phyloP scores from a whole-genome alignment of 2,888 invertebrate genomes.

The Enoplolaimus lenunculus region DNA sequence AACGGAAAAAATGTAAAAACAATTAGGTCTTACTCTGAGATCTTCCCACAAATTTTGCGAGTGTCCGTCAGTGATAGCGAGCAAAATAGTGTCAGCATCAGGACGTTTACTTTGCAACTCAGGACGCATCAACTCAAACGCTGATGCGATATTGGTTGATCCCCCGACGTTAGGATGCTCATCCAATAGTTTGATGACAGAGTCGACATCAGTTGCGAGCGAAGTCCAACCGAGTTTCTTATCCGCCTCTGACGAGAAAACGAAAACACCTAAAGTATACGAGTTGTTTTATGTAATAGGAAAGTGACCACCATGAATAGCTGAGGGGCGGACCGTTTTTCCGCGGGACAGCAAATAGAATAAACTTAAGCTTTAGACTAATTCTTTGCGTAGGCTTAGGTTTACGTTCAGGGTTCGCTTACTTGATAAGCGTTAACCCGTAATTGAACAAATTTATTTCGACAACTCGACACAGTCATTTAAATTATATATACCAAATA shows the following conservation, averaged over 20 bases:
- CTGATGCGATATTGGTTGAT: background rate
- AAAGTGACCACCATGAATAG: too few species aligned
- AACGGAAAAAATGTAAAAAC: too few species aligned
- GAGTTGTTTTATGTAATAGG: too few species aligned
- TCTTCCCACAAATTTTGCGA: background rate
- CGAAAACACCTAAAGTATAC: background rate
- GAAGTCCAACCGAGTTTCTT: background rate
- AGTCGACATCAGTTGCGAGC: background rate
- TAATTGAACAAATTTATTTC: too few species aligned
- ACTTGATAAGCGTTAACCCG: too few species aligned
- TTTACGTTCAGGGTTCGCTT: too few species aligned
- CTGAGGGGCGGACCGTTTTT: too few species aligned
- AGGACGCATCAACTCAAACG: background rate
- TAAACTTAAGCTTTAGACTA: too few species aligned
- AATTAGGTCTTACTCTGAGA: background rate
- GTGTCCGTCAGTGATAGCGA: background rate
- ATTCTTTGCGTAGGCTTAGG: too few species aligned
- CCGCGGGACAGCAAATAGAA: too few species aligned
- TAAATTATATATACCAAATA: too few species aligned
- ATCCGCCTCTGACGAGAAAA: background rate
- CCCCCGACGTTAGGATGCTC: background rate
- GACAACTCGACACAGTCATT: too few species aligned
- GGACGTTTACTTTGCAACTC: background rate
- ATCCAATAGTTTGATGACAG: background rate
- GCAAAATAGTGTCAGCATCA: background rate